These are phyloP conservation scores for Phragmatobia fuliginosa DNA, from an alignment of 2,888 invertebrate genomes.

Conservation along the genomic window DNA sequence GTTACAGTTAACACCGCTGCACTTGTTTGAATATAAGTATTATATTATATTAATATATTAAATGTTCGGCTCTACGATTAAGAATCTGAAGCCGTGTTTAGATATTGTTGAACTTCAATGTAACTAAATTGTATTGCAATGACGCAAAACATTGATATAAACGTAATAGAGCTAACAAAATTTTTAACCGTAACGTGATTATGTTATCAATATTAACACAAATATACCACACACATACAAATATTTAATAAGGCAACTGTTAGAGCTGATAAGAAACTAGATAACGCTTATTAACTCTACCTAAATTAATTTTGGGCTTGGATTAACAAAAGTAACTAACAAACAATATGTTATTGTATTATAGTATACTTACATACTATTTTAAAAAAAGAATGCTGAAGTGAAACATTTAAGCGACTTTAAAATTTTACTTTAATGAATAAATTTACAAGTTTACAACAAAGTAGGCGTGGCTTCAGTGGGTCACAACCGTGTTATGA, in stretches of 20 bases:
- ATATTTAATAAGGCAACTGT: not conserved
- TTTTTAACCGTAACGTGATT: not conserved
- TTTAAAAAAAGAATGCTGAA: too few relatives aligned
- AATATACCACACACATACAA: not conserved
- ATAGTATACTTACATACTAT: too few relatives aligned
- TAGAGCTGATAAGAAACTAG: not conserved
- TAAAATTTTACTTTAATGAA: too few relatives aligned
- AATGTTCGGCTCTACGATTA: not conserved
- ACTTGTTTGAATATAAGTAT: too few relatives aligned
- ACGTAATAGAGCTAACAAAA: not conserved
- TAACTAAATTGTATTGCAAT: not conserved
- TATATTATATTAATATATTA: too few relatives aligned
- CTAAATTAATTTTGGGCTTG: not conserved
- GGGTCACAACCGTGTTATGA: too few relatives aligned
- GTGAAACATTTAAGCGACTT: too few relatives aligned
- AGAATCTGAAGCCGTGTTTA: not conserved
- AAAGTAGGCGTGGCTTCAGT: too few relatives aligned
- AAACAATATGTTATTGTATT: too few relatives aligned
- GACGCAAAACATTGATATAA: not conserved
- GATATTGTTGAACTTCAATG: not conserved
- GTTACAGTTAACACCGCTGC: too few relatives aligned
- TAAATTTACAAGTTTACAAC: too few relatives aligned
- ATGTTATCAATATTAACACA: not conserved
- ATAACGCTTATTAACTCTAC: not conserved
- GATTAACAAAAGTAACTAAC: not conserved